These are phyloP conservation scores for Epirrhoe tristata DNA, from an alignment of 2,888 invertebrate genomes.

Conservation along the genomic window DNA sequence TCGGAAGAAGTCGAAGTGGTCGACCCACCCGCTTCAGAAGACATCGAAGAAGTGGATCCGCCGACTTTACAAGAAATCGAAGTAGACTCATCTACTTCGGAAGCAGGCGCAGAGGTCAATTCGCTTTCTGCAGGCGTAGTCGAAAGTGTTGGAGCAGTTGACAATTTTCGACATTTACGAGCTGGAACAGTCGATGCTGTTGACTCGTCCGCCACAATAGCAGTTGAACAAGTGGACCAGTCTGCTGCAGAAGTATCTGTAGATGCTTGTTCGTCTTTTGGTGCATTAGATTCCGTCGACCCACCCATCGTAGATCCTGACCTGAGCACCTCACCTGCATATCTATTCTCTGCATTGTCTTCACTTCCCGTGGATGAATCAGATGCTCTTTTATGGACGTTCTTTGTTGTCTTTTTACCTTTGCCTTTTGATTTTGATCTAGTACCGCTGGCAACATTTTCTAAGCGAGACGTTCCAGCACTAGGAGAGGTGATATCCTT, in stretches of 20 bases:
- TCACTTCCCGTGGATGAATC: neutral
- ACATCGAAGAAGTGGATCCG: too few relatives aligned
- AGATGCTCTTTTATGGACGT: too few relatives aligned
- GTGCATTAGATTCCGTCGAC: too few relatives aligned
- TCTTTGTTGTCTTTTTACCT: neutral
- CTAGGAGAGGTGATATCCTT: neutral
- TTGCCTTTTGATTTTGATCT: neutral
- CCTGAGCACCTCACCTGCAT: neutral
- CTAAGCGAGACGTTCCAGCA: neutral
- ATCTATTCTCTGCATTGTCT: neutral
- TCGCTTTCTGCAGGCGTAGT: neutral
- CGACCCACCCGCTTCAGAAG: neutral
- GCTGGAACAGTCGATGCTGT: neutral
- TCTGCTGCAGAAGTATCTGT: neutral
- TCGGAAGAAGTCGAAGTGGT: neutral
- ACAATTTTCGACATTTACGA: too few relatives aligned
- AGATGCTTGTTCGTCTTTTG: neutral
- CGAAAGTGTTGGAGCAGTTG: too few relatives aligned
- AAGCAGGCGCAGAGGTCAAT: too few relatives aligned
- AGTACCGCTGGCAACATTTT: neutral
- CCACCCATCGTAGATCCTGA: neutral
- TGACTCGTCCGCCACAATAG: neutral
- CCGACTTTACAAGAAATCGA: too few relatives aligned
- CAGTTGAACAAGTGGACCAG: neutral
- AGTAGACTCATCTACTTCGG: too few relatives aligned